Percentiles rank a stretch among this genome's conserved stretches.
Evolutionary conservation across 1,140 invertebrate genomes (phyloP).

Genomic region (Tetramorium simillimum): DNA sequence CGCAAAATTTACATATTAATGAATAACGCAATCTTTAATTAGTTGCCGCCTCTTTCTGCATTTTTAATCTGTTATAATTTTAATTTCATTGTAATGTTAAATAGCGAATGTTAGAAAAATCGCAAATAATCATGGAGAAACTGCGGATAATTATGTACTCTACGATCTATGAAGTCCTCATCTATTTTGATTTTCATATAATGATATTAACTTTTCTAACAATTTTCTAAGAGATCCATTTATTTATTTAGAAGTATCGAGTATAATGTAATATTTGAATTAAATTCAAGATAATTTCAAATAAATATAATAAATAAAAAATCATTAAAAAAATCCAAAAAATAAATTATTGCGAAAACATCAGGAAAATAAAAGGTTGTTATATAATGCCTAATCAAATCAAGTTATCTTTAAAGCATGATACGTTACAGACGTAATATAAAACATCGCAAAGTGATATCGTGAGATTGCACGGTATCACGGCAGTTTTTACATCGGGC

Average conservation of each 20-base stretch:
- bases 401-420: not conserved
- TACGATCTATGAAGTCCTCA: not conserved
- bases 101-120: not conserved
- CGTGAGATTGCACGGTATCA: not conserved
- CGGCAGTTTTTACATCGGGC: conserved; percentile 4
- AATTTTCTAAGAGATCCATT: not conserved
- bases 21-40: conserved; percentile 58
- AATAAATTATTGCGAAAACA: not conserved
- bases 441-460: not conserved
- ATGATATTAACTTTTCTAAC: not conserved
- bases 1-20: conserved; percentile 59
- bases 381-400: not conserved
- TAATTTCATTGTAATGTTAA: conserved; percentile 52
- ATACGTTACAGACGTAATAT: not conserved
- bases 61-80: conserved; percentile 61
- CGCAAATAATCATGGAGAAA: conserved; percentile 11
- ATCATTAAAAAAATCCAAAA: not conserved
- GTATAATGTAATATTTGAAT: not conserved
- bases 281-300: not conserved
- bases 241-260: not conserved
- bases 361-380: not conserved
- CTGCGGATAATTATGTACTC: not conserved
- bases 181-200: not conserved
- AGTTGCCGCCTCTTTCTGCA: conserved; percentile 40
- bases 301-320: not conserved